These are phyloP conservation scores for Drosophila sucinea DNA, from an alignment of 1,140 invertebrate genomes.

Conservation along the genomic window DNA sequence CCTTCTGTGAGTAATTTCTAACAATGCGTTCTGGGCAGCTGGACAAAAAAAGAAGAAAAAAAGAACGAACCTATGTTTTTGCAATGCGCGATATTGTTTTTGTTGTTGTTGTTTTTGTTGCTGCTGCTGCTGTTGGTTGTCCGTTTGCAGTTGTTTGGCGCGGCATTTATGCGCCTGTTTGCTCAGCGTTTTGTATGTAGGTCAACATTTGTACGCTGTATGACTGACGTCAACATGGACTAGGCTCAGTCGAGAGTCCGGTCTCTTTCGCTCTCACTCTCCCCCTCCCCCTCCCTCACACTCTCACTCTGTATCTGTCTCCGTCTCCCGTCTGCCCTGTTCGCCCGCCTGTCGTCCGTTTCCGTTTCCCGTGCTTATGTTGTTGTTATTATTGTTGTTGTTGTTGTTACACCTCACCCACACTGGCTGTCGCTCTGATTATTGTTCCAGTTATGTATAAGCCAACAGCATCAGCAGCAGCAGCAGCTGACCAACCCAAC, in stretches of 20 bases:
- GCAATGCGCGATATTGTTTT: slow-evolving; percentile 46
- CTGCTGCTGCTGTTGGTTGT: slow-evolving; percentile 25
- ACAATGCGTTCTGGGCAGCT: slow-evolving; percentile 71
- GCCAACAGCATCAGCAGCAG: slow-evolving; percentile 51
- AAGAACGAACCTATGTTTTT: slow-evolving; percentile 62
- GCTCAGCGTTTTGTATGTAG: slow-evolving; percentile 77
- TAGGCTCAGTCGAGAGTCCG: slow-evolving; percentile 42
- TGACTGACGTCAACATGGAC: slow-evolving; percentile 78
- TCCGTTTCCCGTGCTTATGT: slow-evolving; percentile 71
- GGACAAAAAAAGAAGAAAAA: slow-evolving; percentile 13
- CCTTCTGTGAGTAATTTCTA: slow-evolving; percentile 63
- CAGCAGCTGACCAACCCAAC: slow-evolving; percentile 51
- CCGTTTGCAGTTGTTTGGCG: slow-evolving; percentile 56
- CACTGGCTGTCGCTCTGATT: slow-evolving; percentile 53
- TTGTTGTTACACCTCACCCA: slow-evolving; percentile 46
- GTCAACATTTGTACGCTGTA: slow-evolving; percentile 78
- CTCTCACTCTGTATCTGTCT: no score
- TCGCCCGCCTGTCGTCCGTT: slow-evolving; percentile 41
- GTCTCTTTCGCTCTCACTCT: neutral
- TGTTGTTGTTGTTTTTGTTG: slow-evolving; percentile 39
- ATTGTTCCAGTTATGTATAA: slow-evolving; percentile 63
- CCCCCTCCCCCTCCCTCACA: no score
- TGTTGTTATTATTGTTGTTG: slow-evolving; percentile 28
- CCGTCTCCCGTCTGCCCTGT: slow-evolving; percentile 5
- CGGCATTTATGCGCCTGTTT: slow-evolving; percentile 79